phyloP scores from a whole-genome alignment of 1,140 invertebrate species.

The Calliopsis andreniformis region DNA sequence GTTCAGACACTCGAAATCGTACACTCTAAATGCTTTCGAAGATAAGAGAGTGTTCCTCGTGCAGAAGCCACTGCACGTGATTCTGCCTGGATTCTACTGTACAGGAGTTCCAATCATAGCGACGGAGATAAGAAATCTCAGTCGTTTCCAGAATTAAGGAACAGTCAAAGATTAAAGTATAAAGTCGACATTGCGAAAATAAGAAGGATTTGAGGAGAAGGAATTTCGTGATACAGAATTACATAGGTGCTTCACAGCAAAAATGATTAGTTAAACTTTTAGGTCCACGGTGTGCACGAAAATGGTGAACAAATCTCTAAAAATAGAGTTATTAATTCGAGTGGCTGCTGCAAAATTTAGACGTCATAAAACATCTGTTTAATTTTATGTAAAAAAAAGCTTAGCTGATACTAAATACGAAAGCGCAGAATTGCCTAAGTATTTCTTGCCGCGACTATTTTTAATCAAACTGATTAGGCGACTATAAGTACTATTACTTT shows the following conservation, averaged over 20 bases:
- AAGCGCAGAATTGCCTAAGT: no score
- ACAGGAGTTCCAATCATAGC: background rate
- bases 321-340: no score
- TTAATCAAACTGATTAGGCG: no score
- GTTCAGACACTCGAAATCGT: background rate
- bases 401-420: no score
- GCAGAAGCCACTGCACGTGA: background rate
- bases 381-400: no score
- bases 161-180: slow-evolving; percentile 10
- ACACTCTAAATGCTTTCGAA: background rate
- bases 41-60: background rate
- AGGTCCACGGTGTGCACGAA: no score
- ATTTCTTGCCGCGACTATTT: no score
- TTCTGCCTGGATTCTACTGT: background rate
- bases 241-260: background rate
- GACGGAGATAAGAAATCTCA: background rate
- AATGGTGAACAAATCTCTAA: no score
- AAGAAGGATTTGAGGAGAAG: background rate
- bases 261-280: no score
- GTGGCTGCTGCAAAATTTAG: no score
- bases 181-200: background rate
- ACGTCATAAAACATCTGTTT: no score
- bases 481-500: no score
- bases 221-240: background rate
- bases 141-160: background rate